Conservation (phyloP, 2,113 vertebrate genomes). For the Austrofundulus limnaeus region DNA sequence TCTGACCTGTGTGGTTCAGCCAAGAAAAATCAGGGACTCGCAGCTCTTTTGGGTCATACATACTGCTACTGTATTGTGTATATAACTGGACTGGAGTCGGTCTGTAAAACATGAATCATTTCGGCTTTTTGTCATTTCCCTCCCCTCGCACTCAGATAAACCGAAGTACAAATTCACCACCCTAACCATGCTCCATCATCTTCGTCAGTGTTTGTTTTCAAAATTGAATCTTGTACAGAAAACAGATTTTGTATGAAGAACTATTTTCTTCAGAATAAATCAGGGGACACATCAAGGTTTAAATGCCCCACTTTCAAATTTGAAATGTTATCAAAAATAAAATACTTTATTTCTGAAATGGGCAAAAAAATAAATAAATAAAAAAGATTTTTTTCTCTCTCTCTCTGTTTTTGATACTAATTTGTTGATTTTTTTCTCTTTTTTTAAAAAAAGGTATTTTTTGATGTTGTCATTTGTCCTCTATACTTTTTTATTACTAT, state of each 20-base stretch:
- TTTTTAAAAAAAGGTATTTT: conserved; percentile 55
- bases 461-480: conserved; percentile 83
- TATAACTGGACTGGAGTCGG: conserved; percentile 72
- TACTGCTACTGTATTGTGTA: conserved; percentile 73
- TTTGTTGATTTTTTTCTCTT: conserved; percentile 76
- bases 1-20: conserved; percentile 65
- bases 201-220: conserved; percentile 73
- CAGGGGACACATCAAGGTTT: conserved; percentile 84
- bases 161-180: conserved; percentile 56
- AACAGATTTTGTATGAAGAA: conserved; percentile 99
- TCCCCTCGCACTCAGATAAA: conserved; percentile 55
- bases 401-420: conserved; percentile 77
- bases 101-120: conserved; percentile 55
- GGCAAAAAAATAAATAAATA: conserved; percentile 49
- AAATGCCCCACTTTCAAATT: conserved; percentile 77
- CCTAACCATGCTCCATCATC: conserved; percentile 63
- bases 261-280: conserved; percentile 98
- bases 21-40: conserved; percentile 81
- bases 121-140: conserved; percentile 54
- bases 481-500: conserved; percentile 72
- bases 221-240: conserved; percentile 92
- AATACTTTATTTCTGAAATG: conserved; percentile 73
- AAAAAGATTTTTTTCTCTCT: conserved; percentile 50
- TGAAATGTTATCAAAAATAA: conserved; percentile 74
- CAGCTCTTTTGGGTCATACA: conserved; percentile 78